Evolutionary conservation across 2,888 invertebrate species (phyloP), one percentile per base, ranked within the genome.

Genomic region (Augiades crinisus): DNA sequence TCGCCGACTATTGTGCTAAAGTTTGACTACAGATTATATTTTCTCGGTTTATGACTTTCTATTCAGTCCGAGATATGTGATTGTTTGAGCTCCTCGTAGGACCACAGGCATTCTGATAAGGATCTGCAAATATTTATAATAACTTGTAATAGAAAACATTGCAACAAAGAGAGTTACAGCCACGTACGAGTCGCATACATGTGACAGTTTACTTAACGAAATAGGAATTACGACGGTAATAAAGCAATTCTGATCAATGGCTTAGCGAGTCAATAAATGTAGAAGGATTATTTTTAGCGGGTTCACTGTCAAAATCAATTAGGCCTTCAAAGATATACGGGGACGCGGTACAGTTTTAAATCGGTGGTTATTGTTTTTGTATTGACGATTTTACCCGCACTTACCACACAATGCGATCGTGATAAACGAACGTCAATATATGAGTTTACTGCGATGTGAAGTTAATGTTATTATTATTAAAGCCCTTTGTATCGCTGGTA

Each of bases 1-100:
- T 88, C 88, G 58, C 2, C 16, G n/a, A 45, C 75, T 59, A 69
- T 84, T 86, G 82, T 83, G 72, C 72, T 66, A 55, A 57, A 63
- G 65, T 72, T 78, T 69, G 71, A 70, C 62, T 60, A 68, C 64
- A 79, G 77, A 77, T 81, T 78, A 73, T 59, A 55, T 67, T 57
- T 68, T 62, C 65, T 62, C 61, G 61, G 60, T 63, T 65, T 66
- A 65, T 69, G 70, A 69, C 67, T 64, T 72, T 70, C 69, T 67
- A 71, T 69, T 65, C 57, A 59, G 56, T 55, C 57, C 55, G 34
- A 47, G 17, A 43, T 66, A 68, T 71, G 73, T 70, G 55, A 59
- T 56, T 57, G 51, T 55, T 53, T 55, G 54, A 56, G 54, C 51
- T 55, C 34, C 44, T 55, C 45, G 51, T 57, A 54, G 43, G 12